A percentile compares a stretch with the other conserved stretches of the same genome.
These are phyloP conservation scores for Hypothenemus hampei DNA, from an alignment of 1,140 invertebrate genomes.

Conservation along the genomic window DNA sequence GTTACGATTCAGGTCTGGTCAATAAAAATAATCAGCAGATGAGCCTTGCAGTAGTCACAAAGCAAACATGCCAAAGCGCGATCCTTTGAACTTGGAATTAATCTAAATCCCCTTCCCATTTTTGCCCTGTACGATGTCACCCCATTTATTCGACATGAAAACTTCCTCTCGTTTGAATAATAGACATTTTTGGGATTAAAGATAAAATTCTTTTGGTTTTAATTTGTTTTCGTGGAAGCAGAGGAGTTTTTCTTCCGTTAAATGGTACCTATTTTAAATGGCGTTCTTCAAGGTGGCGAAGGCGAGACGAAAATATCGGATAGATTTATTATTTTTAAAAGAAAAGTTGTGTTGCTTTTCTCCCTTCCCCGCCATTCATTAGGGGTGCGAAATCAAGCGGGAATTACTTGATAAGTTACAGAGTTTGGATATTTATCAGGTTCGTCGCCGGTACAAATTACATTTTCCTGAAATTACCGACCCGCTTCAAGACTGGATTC, in stretches of 20 bases:
- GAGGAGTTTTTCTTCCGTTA: too few relatives aligned
- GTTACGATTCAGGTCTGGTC: conserved; percentile 27
- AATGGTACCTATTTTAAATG: too few relatives aligned
- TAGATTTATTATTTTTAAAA: conserved; percentile 24
- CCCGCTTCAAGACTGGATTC: conserved; percentile 28
- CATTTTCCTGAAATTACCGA: conserved; percentile 35
- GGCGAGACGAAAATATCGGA: conserved; percentile 2
- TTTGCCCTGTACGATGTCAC: conserved; percentile 33
- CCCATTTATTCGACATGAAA: conserved; percentile 33
- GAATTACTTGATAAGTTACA: conserved; percentile 31
- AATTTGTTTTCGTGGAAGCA: too few relatives aligned
- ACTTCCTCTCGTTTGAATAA: conserved; percentile 29
- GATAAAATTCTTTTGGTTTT: conserved; percentile 16
- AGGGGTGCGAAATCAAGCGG: conserved; percentile 25
- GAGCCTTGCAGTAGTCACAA: conserved; percentile 37
- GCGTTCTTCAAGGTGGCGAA: too few relatives aligned
- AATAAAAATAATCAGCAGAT: conserved; percentile 41
- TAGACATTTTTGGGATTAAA: conserved; percentile 23
- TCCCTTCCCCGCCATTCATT: conserved; percentile 20
- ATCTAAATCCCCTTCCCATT: conserved; percentile 35
- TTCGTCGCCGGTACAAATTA: conserved; percentile 39
- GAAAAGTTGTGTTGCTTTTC: conserved; percentile 25
- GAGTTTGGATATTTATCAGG: conserved; percentile 36
- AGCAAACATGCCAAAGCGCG: conserved; percentile 34
- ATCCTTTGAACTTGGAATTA: conserved; percentile 40